Evolutionary conservation across 2,888 invertebrate genomes (phyloP).

Genomic region (Dryococelus australis): DNA sequence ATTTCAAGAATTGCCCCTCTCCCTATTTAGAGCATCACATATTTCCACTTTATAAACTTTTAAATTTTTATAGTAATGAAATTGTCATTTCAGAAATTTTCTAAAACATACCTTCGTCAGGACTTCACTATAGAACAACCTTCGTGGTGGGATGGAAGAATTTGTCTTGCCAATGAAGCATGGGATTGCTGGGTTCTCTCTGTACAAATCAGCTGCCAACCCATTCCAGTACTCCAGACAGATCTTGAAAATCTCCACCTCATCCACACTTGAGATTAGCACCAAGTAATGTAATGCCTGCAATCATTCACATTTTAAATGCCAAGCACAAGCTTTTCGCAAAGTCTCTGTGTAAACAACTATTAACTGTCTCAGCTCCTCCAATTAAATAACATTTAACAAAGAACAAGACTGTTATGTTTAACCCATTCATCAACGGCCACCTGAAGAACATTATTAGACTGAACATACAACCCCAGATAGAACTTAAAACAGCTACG

Average conservation of each 20-base stretch:
- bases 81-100: no score
- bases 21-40: no score
- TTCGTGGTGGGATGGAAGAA: conserved; percentile 61
- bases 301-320: conserved; percentile 29
- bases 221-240: conserved; percentile 99
- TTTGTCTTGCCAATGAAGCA: conserved; percentile 48
- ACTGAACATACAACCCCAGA: no score
- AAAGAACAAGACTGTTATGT: no score
- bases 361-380: no score
- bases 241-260: conserved; percentile 99
- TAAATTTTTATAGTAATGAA: no score
- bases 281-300: conserved; percentile 84
- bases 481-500: no score
- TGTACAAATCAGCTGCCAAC: conserved; percentile 90
- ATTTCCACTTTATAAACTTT: no score
- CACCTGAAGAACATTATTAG: no score
- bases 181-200: conserved; percentile 73
- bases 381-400: no score
- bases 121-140: conserved; percentile 80
- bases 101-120: conserved; percentile 68
- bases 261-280: conserved; percentile 96
- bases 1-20: no score
- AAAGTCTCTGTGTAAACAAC: neutral
- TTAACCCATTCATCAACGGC: no score
- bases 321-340: conserved; percentile 17